Conservation (phyloP, 2,113 vertebrate genomes). For the Austrofundulus limnaeus region DNA sequence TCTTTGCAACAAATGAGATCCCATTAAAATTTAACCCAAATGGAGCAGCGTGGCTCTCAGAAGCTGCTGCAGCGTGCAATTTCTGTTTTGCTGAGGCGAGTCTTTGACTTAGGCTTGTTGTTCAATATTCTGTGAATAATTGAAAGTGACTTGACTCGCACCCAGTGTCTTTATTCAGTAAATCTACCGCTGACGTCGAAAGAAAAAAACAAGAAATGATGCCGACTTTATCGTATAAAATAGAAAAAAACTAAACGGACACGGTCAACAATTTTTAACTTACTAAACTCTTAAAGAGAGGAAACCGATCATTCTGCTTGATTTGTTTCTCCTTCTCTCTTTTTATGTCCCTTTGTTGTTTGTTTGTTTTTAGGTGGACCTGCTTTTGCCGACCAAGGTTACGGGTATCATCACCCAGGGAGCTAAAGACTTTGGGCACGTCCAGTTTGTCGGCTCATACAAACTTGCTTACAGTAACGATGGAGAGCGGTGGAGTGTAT, state of each 20-base stretch:
- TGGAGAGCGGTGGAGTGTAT: constrained; percentile 89
- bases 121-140: constrained; percentile 77
- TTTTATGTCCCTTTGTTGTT: not conserved
- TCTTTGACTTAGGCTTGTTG: constrained; percentile 64
- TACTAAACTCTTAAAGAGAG: constrained; percentile 3
- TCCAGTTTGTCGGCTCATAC: constrained; percentile 98
- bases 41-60: constrained; percentile 42
- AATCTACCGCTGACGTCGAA: constrained; percentile 46
- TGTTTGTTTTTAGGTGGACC: constrained; percentile 84
- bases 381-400: constrained; percentile 91
- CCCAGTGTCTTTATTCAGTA: constrained; percentile 58
- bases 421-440: constrained; percentile 97
- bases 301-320: not conserved
- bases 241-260: not conserved
- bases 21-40: constrained; percentile 75
- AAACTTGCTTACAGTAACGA: constrained; percentile 95
- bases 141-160: constrained; percentile 61
- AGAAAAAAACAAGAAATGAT: constrained; percentile 44
- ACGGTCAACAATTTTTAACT: constrained; percentile 21
- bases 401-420: constrained; percentile 98
- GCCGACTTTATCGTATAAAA: constrained; percentile 38
- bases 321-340: not conserved
- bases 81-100: constrained; percentile 70
- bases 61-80: constrained; percentile 65
- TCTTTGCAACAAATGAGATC: constrained; percentile 63